Evolutionary conservation across 1,140 invertebrate genomes (phyloP).

Genomic region (Maconellicoccus hirsutus): DNA sequence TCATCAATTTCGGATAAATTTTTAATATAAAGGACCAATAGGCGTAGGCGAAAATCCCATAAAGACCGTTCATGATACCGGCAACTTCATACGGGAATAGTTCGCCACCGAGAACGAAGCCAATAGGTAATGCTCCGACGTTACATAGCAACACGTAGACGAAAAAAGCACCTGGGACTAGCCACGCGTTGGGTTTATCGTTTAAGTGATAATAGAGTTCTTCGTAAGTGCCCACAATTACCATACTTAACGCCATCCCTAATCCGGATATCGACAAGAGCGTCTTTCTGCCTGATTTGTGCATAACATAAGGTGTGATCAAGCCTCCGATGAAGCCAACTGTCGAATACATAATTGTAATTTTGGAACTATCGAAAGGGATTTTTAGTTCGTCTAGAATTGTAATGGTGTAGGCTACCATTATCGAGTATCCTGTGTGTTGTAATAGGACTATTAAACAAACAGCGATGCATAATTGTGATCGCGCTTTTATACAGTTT

Average conservation of each 20-base stretch:
- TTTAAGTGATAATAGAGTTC: neutral
- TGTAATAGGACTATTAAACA: neutral
- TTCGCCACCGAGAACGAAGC: constrained; percentile 35
- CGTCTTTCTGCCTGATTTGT: neutral
- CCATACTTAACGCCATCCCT: constrained; percentile 19
- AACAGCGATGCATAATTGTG: neutral
- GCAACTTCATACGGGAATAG: constrained; percentile 39
- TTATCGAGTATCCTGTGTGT: neutral
- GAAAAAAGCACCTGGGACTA: neutral
- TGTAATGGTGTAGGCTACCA: neutral
- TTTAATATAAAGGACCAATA: neutral
- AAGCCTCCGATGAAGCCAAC: neutral
- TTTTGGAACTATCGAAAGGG: neutral
- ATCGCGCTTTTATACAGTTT: neutral
- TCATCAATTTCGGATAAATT: neutral
- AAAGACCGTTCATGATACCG: constrained; percentile 38
- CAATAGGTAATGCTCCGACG: constrained; percentile 35
- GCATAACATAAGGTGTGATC: neutral
- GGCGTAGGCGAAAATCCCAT: constrained; percentile 32
- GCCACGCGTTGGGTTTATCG: neutral
- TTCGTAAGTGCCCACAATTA: neutral
- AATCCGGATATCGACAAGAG: neutral
- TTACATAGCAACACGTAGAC: constrained; percentile 36
- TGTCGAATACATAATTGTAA: neutral
- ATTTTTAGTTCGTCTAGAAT: neutral